These are phyloP conservation scores for Poeciliopsis retropinna DNA, from an alignment of 2,113 vertebrate species.

Conservation along the genomic window DNA sequence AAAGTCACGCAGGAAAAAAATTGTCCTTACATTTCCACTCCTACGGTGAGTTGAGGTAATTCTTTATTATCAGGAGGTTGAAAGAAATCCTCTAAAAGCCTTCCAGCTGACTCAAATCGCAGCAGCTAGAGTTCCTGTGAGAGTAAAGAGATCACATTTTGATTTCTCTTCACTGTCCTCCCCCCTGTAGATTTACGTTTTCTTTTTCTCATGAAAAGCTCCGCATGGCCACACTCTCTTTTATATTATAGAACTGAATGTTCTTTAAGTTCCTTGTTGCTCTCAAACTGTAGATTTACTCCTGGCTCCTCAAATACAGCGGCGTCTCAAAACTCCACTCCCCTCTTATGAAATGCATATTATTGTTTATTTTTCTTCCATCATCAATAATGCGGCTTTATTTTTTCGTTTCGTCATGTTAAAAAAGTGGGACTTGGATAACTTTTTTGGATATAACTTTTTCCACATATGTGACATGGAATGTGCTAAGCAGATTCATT, in stretches of 20 bases:
- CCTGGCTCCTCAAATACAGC: not conserved
- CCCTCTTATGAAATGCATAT: too few relatives aligned
- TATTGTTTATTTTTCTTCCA: too few relatives aligned
- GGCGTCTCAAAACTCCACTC: too few relatives aligned
- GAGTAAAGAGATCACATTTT: not conserved
- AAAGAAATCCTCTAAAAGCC: too few relatives aligned
- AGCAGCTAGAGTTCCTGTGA: not conserved
- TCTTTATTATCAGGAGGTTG: not conserved
- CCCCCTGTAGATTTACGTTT: not conserved
- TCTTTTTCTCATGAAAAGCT: not conserved
- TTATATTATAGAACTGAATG: not conserved
- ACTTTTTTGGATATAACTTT: too few relatives aligned
- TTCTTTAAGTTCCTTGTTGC: not conserved
- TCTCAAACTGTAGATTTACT: too few relatives aligned
- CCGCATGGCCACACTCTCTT: not conserved
- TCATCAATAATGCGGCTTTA: too few relatives aligned
- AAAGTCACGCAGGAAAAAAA: not conserved
- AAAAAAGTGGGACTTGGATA: too few relatives aligned
- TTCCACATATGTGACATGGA: too few relatives aligned
- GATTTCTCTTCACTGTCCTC: not conserved
- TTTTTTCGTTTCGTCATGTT: too few relatives aligned
- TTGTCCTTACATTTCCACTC: not conserved
- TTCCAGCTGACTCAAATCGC: not conserved
- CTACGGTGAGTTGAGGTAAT: not conserved
- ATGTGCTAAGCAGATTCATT: too few relatives aligned